Evolutionary conservation across 2,888 invertebrate species (phyloP), one percentile per base, ranked within the genome.

Genomic region (Diplolepis rosae): DNA sequence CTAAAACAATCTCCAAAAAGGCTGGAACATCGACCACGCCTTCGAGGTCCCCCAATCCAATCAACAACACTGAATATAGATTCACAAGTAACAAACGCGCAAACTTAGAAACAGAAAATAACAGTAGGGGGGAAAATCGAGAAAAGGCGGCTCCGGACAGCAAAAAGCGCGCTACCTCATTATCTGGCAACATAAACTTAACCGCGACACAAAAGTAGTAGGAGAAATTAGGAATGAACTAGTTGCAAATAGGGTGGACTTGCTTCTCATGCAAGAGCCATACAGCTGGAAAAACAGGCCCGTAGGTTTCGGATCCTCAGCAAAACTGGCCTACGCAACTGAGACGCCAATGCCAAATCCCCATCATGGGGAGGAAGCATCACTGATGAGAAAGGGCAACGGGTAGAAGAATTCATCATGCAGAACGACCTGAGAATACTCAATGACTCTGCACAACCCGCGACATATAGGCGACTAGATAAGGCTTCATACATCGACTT

Each of bases 291-390:
- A 32, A 2, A n/a, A 32, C 13, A 30, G 30, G 11, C 13, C 18
- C 0, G 28, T 3, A 2, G 50, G 35, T 5, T 15, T 35, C 2
- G 18, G 27, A 1, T 6, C 5, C 1, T 1, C 0, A 4, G 9
- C 52, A 1, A 28, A 28, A n/a, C 7, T 52, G 0, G 30, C 28
- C 2, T 6, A 11, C 0, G 28, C 15, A 5, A 5, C 1, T 4
- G 45, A 4, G 0, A 1, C 4, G 0, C 2, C 9, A 1, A 3
- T 1, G 2, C 48, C 68, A 0, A 39, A 54, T 72, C 68, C 1
- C 1, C 67, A 1, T 68, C 66, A 15, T 77, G 73, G 74, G 66
- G 70, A 2, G 45, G 15, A n/a, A 15, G 2, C n/a, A n/a, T n/a
- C n/a, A 51, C 65, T 2, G 50, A 71, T 9, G 51, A 27, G 2